Conservation (phyloP, 37 sponge, comb jelly and placozoan species). For the Crambe crambe region DNA sequence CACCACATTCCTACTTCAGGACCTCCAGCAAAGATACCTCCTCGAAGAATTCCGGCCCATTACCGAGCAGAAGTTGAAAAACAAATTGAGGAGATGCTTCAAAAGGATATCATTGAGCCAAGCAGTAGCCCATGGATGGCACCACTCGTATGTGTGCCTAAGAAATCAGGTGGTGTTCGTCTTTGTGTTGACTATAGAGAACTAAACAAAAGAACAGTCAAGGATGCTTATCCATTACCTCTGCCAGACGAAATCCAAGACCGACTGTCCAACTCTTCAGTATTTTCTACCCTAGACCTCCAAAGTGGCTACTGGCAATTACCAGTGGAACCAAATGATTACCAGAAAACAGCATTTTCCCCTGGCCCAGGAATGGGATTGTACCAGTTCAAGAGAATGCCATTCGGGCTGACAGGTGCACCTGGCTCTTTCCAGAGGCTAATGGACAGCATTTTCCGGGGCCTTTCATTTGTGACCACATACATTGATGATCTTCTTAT, state of each 20-base stretch:
- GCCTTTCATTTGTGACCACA: conserved; percentile 48
- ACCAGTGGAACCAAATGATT: conserved; percentile 48
- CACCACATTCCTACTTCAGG: conserved; percentile 45
- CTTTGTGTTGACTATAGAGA: conserved; percentile 68
- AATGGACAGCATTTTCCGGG: conserved; percentile 52
- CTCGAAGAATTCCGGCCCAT: conserved; percentile 56
- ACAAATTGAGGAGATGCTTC: conserved; percentile 54
- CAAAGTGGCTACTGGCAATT: conserved; percentile 73
- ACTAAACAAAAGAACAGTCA: conserved; percentile 48
- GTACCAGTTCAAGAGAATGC: conserved; percentile 34
- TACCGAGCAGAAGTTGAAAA: conserved; percentile 46
- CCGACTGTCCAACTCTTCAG: conserved; percentile 47
- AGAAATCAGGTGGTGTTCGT: conserved; percentile 59
- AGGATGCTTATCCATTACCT: conserved; percentile 60
- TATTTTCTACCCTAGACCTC: conserved; percentile 58
- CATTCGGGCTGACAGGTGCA: conserved; percentile 60
- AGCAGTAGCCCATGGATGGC: conserved; percentile 74
- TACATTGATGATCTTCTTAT: conserved; percentile 60
- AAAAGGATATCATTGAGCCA: conserved; percentile 61
- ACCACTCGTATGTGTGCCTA: conserved; percentile 62
- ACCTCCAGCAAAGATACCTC: conserved; percentile 40
- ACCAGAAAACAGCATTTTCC: conserved; percentile 60
- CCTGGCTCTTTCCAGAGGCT: conserved; percentile 64
- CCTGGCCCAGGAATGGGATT: conserved; percentile 66
- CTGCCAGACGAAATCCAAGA: conserved; percentile 62